Conservation (phyloP, 1,140 invertebrate genomes). For the Xylocopa sonorina region DNA sequence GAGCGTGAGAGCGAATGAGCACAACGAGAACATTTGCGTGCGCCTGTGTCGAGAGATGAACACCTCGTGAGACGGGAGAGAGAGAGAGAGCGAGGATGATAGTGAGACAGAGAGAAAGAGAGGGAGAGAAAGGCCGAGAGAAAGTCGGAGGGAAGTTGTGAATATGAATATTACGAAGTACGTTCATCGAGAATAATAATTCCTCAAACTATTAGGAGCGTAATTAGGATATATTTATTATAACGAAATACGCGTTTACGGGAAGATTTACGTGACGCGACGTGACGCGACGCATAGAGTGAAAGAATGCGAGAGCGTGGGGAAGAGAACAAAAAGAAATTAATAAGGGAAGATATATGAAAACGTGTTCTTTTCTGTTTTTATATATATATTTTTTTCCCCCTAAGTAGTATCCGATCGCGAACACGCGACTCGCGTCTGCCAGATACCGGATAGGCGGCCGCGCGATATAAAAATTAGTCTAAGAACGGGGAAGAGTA, state of each 20-base stretch:
- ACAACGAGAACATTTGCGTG: conserved; percentile 9
- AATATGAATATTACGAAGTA: conserved; percentile 59
- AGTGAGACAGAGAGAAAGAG: conserved; percentile 4
- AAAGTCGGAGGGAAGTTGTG: too few species aligned
- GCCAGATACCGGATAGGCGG: too few species aligned
- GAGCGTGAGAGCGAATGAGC: conserved; percentile 38
- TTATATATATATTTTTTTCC: too few species aligned
- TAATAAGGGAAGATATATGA: conserved; percentile 12
- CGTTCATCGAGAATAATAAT: conserved; percentile 74
- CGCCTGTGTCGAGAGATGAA: background rate
- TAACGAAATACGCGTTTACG: conserved; percentile 58
- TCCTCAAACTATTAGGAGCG: conserved; percentile 79
- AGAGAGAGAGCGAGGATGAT: background rate
- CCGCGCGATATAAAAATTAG: conserved; percentile 11
- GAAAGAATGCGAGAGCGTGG: conserved; percentile 26
- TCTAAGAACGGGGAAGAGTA: conserved; percentile 40
- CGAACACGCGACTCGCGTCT: background rate
- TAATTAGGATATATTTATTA: conserved; percentile 74
- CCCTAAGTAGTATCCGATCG: background rate
- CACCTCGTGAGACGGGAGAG: background rate
- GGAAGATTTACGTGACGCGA: conserved; percentile 52
- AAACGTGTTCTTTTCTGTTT: background rate
- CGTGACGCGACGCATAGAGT: conserved; percentile 27
- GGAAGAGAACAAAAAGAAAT: background rate
- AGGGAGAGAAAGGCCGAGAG: conserved; percentile 14